Base-by-base conservation (phyloP, 2,113 vertebrate species). In the Chaetodon auriga region DNA sequence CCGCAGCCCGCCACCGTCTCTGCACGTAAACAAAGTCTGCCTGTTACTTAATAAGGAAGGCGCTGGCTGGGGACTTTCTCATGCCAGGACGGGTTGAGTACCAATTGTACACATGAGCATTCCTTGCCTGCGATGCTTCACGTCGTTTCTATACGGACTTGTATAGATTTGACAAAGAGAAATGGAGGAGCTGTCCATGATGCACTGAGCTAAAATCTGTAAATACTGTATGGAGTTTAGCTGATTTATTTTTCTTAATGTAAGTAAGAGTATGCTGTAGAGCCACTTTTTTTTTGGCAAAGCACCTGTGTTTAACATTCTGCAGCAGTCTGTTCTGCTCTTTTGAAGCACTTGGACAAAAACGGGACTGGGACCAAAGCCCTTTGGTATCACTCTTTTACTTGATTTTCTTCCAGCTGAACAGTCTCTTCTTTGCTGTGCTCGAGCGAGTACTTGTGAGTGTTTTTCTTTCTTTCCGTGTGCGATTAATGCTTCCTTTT, bases 161-260 rank as follows among this genome's bases (percentile, higher is more conserved):
- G 72, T 81, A 46, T 62, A 63, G 68, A 82, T 80, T 84, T 48
- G 55, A 84, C 54, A 57, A 57, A 72, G 73, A 87, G 54, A 77
- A 80, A 80, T 69, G 62, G 64, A 81, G 23, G 55, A 70, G 46
- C 14, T 53, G 21, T 72, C 57, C 23, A 61, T 75, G 21, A 73
- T 87, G 88, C 91, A 91, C 90, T 92, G 85, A 91, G 81, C 68
- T 85, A 15, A 92, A 85, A 78, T 58, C n/a, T 91, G 75, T 87
- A 79, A 86, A 83, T 81, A 82, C 49, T 80, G 15, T 49, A 15
- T 36, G 68, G 43, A 72, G 49, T 71, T 80, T 48, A 65, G 82
- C 75, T 21, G 84, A 90, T 88, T 71, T 70, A 38, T 88, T 91
- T 87, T 80, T 81, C 53, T 75, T 87, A 62, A 84, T 85, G 43